phyloP scores from a whole-genome alignment of 2,113 vertebrate species.

The Lucifuga dentata region DNA sequence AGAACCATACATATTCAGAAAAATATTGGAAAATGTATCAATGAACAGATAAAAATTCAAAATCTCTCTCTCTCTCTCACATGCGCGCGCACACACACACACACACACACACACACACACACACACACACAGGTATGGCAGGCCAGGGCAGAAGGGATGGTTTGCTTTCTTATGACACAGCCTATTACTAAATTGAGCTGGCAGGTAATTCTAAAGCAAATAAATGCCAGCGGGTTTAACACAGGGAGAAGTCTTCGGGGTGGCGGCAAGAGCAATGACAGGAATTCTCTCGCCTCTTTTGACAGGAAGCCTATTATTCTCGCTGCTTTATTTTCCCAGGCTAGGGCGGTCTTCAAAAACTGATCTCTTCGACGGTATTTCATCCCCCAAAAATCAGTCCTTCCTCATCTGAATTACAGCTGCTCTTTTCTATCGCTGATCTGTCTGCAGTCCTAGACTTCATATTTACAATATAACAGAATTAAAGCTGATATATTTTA shows the following conservation, averaged over 20 bases:
- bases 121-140: slow-evolving; percentile 61
- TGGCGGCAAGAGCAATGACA: slow-evolving; percentile 65
- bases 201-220: slow-evolving; percentile 90
- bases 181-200: slow-evolving; percentile 86
- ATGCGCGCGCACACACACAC: not conserved
- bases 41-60: slow-evolving; percentile 16
- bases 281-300: slow-evolving; percentile 73
- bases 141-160: slow-evolving; percentile 77
- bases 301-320: slow-evolving; percentile 83
- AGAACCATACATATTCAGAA: not conserved
- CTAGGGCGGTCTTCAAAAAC: slow-evolving; percentile 40
- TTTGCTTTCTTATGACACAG: slow-evolving; percentile 95
- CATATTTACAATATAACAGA: slow-evolving; percentile 53
- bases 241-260: slow-evolving; percentile 76
- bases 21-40: not conserved
- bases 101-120: slow-evolving; percentile 36
- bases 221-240: slow-evolving; percentile 84
- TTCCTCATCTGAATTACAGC: slow-evolving; percentile 35
- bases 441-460: slow-evolving; percentile 44
- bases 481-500: slow-evolving; percentile 27
- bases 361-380: slow-evolving; percentile 65
- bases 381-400: slow-evolving; percentile 35
- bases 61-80: not conserved
- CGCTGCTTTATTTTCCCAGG: slow-evolving; percentile 77
- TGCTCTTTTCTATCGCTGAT: slow-evolving; percentile 14